phyloP scores from a whole-genome alignment of 2,797 vertebrate genomes.

The Tenualosa thibaudeaui region DNA sequence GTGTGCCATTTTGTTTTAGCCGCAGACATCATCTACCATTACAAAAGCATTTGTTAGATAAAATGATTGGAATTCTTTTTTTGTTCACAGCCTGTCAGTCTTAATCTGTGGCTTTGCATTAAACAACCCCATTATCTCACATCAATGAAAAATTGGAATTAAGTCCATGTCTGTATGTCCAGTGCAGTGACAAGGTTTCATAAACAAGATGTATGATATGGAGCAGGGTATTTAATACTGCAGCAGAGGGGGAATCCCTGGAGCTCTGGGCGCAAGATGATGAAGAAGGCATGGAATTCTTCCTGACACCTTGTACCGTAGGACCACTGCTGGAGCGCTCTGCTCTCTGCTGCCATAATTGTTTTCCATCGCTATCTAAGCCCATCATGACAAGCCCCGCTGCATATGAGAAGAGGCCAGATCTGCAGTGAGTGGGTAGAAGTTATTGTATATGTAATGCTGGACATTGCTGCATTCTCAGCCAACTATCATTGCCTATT shows the following conservation, averaged over 20 bases:
- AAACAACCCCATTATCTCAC: background rate
- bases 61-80: background rate
- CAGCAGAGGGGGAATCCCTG: conserved; percentile 2
- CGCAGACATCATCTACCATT: background rate
- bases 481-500: no score
- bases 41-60: background rate
- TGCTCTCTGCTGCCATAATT: background rate
- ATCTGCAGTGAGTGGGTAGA: conserved; percentile 24
- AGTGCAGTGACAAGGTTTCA: background rate
- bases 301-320: conserved; percentile 24
- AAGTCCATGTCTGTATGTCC: background rate
- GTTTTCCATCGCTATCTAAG: background rate
- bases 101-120: background rate
- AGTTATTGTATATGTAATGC: background rate
- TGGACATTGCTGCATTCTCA: background rate
- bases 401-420: conserved; percentile 18
- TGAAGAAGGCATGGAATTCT: conserved; percentile 21
- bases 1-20: background rate
- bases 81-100: background rate
- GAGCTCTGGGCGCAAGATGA: background rate
- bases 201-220: background rate
- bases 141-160: background rate
- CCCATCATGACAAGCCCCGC: conserved; percentile 26
- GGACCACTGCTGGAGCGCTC: background rate
- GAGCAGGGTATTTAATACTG: background rate